Conservation (phyloP, 2,797 vertebrate species). For the Sebastolobus alascanus region DNA sequence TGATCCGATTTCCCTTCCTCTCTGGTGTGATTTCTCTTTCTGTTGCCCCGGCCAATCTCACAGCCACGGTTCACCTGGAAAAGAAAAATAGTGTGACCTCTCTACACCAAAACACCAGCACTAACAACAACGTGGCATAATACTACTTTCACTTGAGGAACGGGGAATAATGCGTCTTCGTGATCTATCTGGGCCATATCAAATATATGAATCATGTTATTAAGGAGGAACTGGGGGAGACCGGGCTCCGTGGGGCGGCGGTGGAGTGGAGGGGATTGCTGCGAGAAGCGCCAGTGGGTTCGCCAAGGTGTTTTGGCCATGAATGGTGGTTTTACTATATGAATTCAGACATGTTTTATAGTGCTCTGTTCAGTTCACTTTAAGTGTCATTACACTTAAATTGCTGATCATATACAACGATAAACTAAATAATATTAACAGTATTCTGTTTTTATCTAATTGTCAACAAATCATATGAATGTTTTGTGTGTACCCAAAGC, state of each 20-base stretch:
- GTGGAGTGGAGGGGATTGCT: conserved; percentile 16
- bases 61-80: conserved; percentile 72
- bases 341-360: not conserved
- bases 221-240: conserved; percentile 43
- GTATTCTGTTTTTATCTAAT: not conserved
- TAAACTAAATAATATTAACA: not conserved
- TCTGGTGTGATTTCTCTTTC: conserved; percentile 81
- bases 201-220: conserved; percentile 71
- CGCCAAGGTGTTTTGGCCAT: conserved; percentile 10
- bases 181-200: conserved; percentile 74
- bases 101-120: conserved; percentile 48
- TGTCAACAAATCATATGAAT: not conserved
- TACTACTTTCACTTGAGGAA: conserved; percentile 68
- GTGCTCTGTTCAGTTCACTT: not conserved
- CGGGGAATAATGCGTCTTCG: conserved; percentile 68
- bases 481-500: not conserved
- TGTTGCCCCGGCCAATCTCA: conserved; percentile 72
- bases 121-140: conserved; percentile 63
- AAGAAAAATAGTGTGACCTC: conserved; percentile 70
- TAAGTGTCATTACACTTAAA: not conserved
- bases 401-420: not conserved
- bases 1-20: conserved; percentile 81
- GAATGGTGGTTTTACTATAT: conserved; percentile 8
- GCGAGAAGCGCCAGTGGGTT: not conserved
- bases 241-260: not conserved